These are phyloP conservation scores for Rhabdomys dilectus DNA, from an alignment of 2,113 vertebrate species.

Conservation along the genomic window DNA sequence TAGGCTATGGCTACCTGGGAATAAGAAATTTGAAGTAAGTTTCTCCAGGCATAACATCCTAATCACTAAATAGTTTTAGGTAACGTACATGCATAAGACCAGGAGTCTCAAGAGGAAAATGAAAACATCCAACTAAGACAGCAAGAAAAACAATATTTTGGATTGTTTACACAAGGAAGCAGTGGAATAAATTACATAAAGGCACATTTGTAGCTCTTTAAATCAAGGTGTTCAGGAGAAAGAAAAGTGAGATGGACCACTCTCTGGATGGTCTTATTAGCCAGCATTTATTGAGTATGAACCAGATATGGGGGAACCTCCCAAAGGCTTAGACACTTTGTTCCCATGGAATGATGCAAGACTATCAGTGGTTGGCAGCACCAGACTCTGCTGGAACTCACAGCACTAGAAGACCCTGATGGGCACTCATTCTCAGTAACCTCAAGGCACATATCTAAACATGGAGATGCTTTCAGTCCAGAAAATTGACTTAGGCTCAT, in stretches of 20 bases:
- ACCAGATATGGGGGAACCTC: not conserved
- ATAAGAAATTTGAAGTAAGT: not conserved
- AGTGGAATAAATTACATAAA: slow-evolving; percentile 63
- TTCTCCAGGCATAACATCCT: not conserved
- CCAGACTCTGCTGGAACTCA: not conserved
- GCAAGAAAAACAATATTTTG: slow-evolving; percentile 42
- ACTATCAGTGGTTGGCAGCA: not conserved
- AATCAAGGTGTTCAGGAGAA: slow-evolving; percentile 37
- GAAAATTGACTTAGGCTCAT: not conserved
- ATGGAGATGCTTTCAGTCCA: not conserved
- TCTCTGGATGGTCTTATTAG: slow-evolving; percentile 19
- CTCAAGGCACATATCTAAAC: not conserved
- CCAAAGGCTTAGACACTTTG: not conserved
- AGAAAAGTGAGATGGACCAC: slow-evolving; percentile 51
- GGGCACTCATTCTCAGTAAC: not conserved
- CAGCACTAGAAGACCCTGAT: not conserved
- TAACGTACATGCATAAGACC: not conserved
- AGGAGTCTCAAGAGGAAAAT: slow-evolving; percentile 10
- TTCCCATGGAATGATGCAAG: slow-evolving; percentile 48
- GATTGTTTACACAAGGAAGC: not conserved
- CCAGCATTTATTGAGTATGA: slow-evolving; percentile 16
- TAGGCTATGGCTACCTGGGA: slow-evolving; percentile 12
- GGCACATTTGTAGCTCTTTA: slow-evolving; percentile 34
- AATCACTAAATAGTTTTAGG: not conserved
- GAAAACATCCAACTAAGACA: slow-evolving; percentile 41